Conservation (phyloP, 1,140 invertebrate species). For the Delia radicum region DNA sequence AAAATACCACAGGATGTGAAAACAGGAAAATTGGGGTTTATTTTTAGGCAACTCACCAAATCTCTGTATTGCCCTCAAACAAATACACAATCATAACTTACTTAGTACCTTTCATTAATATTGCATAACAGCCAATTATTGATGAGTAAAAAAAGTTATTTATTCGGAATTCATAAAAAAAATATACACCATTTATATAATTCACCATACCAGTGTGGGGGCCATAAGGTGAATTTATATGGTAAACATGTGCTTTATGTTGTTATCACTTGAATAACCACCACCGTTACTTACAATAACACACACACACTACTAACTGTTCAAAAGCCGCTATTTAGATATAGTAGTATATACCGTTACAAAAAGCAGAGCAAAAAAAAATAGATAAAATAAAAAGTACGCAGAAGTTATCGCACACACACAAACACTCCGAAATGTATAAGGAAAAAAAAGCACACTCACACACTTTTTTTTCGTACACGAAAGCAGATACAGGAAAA, state of each 20-base stretch:
- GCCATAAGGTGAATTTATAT: neutral
- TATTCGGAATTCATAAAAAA: neutral
- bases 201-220: neutral
- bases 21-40: neutral
- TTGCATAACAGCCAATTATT: neutral
- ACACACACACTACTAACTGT: neutral
- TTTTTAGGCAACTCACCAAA: slow-evolving; percentile 20
- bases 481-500: slow-evolving; percentile 21
- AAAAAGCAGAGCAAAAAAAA: neutral
- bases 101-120: neutral
- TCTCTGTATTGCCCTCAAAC: neutral
- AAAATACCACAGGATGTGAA: neutral
- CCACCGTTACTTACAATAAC: neutral
- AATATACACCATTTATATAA: neutral
- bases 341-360: neutral
- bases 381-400: neutral
- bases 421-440: neutral
- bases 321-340: neutral
- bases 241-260: neutral
- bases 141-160: neutral
- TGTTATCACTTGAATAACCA: neutral
- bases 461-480: neutral
- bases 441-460: neutral
- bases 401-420: neutral
- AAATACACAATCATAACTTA: neutral